These are phyloP conservation scores for Campopleginae sp. DNA, from an alignment of 2,888 invertebrate genomes.

Conservation along the genomic window DNA sequence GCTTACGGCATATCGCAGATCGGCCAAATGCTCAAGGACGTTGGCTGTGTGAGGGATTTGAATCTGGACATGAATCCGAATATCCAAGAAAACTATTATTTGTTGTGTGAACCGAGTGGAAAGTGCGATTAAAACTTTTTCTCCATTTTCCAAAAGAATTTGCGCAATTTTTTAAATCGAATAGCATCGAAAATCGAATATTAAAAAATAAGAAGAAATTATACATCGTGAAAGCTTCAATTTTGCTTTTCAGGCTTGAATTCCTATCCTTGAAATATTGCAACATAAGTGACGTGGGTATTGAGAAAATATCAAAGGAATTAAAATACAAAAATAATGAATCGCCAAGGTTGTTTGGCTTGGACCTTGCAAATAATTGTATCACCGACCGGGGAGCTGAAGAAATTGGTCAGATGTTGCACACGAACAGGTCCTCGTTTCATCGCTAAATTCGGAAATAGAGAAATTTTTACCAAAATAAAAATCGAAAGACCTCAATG, in stretches of 20 bases:
- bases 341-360: conserved; percentile 72
- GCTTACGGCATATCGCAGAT: conserved; percentile 77
- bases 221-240: not conserved
- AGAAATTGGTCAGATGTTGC: conserved; percentile 78
- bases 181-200: not conserved
- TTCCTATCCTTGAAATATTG: conserved; percentile 80
- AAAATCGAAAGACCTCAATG: not conserved
- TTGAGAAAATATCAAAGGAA: conserved; percentile 75
- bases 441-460: not conserved
- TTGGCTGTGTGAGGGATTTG: conserved; percentile 76
- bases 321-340: conserved; percentile 72
- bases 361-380: conserved; percentile 82
- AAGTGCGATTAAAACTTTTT: conserved; percentile 65
- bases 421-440: conserved; percentile 73
- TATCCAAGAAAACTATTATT: conserved; percentile 77
- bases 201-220: too few species aligned
- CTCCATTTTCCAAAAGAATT: not conserved
- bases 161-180: not conserved
- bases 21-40: conserved; percentile 73
- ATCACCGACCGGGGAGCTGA: conserved; percentile 79
- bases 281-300: conserved; percentile 76
- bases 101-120: conserved; percentile 73
- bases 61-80: conserved; percentile 82
- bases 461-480: not conserved
- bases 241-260: conserved; percentile 69